A percentile compares a stretch with the other conserved stretches of the same genome.
Conservation (phyloP, 2,888 invertebrate genomes). For the Amphipoea oculea region DNA sequence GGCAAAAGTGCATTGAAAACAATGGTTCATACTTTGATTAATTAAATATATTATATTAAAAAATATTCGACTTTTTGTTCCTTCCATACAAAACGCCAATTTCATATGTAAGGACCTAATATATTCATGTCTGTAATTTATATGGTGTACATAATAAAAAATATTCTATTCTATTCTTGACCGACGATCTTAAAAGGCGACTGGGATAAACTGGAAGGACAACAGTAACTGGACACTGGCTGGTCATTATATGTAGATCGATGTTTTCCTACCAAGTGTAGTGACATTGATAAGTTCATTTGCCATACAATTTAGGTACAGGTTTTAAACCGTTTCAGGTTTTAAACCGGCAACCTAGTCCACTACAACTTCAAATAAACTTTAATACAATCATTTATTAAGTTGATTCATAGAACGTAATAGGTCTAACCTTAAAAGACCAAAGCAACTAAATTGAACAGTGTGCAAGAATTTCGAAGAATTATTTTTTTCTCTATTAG, state of each 20-base stretch:
- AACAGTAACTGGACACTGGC: too few species aligned
- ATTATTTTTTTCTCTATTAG: conserved; percentile 22
- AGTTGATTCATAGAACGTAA: neutral
- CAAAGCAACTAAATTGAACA: conserved; percentile 8
- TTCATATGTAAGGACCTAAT: too few species aligned
- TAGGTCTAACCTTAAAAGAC: conserved; percentile 4
- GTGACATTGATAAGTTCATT: neutral
- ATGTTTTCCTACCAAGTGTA: neutral
- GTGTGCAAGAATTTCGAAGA: conserved; percentile 33
- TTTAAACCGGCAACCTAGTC: neutral
- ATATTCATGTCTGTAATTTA: too few species aligned
- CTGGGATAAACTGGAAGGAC: neutral
- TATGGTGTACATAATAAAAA: too few species aligned
- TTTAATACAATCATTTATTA: neutral
- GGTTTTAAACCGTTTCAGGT: neutral
- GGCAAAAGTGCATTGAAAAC: too few species aligned
- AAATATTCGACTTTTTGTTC: too few species aligned
- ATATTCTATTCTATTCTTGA: neutral
- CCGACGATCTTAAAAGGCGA: neutral
- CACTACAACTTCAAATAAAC: too few species aligned
- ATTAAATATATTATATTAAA: too few species aligned
- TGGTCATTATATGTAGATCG: neutral
- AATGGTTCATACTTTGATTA: too few species aligned
- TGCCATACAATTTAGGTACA: neutral
- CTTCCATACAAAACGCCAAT: too few species aligned